phyloP scores from a whole-genome alignment of 2,113 vertebrate species.

The Alexandromys fortis region DNA sequence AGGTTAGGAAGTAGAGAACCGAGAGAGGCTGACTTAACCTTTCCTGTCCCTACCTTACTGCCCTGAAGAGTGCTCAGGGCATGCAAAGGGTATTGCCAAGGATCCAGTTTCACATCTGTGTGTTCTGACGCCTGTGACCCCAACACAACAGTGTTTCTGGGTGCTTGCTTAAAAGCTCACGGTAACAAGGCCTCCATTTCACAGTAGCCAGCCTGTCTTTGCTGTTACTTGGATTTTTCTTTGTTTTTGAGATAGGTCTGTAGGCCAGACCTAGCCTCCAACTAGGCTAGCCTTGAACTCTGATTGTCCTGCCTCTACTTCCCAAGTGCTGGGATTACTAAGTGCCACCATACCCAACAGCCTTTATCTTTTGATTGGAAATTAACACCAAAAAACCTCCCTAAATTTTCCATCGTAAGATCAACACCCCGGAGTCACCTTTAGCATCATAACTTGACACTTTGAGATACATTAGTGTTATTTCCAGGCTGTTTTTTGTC shows the following conservation, averaged over 20 bases:
- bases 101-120: neutral
- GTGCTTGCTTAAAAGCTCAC: constrained; percentile 30
- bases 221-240: neutral
- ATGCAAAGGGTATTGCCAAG: neutral
- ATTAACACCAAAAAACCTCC: constrained; percentile 55
- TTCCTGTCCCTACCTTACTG: neutral
- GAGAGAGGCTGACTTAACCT: neutral
- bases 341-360: neutral
- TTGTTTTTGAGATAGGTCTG: neutral
- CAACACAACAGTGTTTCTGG: constrained; percentile 31
- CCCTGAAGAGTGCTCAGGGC: neutral
- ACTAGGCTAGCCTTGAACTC: neutral
- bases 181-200: constrained; percentile 1
- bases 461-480: neutral
- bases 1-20: neutral
- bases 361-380: constrained; percentile 67
- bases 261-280: neutral
- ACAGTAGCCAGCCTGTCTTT: constrained; percentile 17
- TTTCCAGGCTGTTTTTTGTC: neutral
- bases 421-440: neutral
- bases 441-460: neutral
- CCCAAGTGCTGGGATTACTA: neutral
- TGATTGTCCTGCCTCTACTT: neutral
- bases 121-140: neutral
- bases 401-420: constrained; percentile 45